Evolutionary conservation across 2,113 vertebrate genomes (phyloP).

Genomic region (Phaethornis superciliosus): DNA sequence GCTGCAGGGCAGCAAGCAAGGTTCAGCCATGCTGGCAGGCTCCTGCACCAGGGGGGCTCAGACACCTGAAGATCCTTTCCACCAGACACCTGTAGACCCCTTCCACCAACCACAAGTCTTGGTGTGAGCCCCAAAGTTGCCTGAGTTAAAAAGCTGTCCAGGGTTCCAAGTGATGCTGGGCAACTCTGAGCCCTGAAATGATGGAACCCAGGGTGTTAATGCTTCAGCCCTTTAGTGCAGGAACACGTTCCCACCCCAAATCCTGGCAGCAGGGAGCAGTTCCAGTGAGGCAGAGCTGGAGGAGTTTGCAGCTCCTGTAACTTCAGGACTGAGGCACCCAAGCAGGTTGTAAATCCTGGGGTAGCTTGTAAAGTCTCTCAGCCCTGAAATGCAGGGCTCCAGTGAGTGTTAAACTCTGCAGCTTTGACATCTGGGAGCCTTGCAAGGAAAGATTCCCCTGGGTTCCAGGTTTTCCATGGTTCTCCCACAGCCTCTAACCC

Average conservation of each 20-base stretch:
- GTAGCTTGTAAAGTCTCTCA: conserved; percentile 36
- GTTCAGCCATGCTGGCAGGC: accelerated
- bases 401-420: neutral
- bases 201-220: neutral
- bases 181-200: neutral
- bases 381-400: conserved; percentile 42
- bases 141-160: neutral
- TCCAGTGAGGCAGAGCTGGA: accelerated
- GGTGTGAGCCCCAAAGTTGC: neutral
- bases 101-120: neutral
- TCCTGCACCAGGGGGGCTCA: neutral
- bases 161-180: neutral
- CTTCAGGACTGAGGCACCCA: neutral
- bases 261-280: neutral
- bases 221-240: neutral
- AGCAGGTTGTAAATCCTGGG: neutral
- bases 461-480: neutral
- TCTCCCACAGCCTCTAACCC: neutral
- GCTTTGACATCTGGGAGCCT: neutral
- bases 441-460: neutral
- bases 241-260: accelerated
- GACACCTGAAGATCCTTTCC: neutral
- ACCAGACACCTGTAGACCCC: neutral
- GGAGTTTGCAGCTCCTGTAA: neutral
- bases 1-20: neutral